Conservation (phyloP, 2,888 invertebrate genomes). For the Xylota sylvarum region DNA sequence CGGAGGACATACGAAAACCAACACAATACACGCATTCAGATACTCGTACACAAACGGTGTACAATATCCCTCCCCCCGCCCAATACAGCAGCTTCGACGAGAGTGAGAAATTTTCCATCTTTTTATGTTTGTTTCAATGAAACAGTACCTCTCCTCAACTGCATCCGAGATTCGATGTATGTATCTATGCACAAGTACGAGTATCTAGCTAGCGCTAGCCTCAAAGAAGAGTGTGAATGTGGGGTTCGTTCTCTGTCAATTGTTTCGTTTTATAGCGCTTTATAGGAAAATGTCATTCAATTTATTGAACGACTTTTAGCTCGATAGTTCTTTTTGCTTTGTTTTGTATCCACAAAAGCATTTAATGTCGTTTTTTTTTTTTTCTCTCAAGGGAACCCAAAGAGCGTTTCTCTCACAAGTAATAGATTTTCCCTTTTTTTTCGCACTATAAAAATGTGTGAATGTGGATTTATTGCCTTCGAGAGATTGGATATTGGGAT, state of each 20-base stretch:
- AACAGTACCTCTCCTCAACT: slow-evolving; percentile 53
- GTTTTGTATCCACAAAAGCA: slow-evolving; percentile 49
- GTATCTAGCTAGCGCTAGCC: background rate
- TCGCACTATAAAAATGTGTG: slow-evolving; percentile 74
- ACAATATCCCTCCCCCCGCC: background rate
- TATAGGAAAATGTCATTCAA: slow-evolving; percentile 72
- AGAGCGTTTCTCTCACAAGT: slow-evolving; percentile 48
- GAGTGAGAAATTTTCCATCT: slow-evolving; percentile 48
- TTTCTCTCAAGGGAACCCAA: slow-evolving; percentile 29
- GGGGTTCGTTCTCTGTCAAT: slow-evolving; percentile 47
- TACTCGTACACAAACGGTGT: slow-evolving; percentile 16
- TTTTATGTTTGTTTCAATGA: slow-evolving; percentile 47
- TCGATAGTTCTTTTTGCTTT: slow-evolving; percentile 55
- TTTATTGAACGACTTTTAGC: slow-evolving; percentile 71
- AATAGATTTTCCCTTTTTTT: slow-evolving; percentile 68
- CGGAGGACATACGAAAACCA: slow-evolving; percentile 58
- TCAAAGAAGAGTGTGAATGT: slow-evolving; percentile 34
- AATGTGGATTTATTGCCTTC: slow-evolving; percentile 73
- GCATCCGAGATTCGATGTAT: slow-evolving; percentile 22
- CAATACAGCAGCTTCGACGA: background rate
- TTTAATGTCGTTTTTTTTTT: slow-evolving; percentile 59
- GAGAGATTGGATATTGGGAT: slow-evolving; percentile 73
- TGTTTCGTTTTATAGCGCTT: slow-evolving; percentile 68
- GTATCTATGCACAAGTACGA: background rate
- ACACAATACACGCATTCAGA: slow-evolving; percentile 59